These are phyloP conservation scores for Emydura subglobosa DNA, from an alignment of 2,113 vertebrate genomes.

Conservation along the genomic window DNA sequence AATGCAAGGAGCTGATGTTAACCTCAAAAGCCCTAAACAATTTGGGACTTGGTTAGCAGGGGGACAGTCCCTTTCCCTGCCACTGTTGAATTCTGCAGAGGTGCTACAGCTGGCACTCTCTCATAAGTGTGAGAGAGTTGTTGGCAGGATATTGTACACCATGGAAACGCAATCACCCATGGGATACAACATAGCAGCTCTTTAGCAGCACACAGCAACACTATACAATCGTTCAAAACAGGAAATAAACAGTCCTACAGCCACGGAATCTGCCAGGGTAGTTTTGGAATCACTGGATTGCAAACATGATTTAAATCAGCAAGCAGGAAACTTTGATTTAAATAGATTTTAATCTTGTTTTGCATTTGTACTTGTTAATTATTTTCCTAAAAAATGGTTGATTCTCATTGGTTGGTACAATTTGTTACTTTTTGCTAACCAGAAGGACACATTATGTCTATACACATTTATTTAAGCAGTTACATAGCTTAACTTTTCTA, in stretches of 20 bases:
- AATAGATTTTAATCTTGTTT: too few species aligned
- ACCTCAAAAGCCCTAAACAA: not conserved
- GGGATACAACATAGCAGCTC: not conserved
- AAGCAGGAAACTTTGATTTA: too few species aligned
- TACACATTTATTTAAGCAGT: too few species aligned
- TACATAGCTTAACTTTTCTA: too few species aligned
- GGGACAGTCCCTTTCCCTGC: not conserved
- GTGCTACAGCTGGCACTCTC: not conserved
- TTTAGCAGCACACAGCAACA: not conserved
- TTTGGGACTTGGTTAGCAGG: not conserved
- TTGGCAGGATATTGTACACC: not conserved
- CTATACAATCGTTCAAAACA: not conserved
- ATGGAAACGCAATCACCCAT: not conserved
- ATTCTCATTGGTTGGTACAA: too few species aligned
- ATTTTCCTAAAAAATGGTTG: too few species aligned
- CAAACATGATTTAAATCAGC: too few species aligned
- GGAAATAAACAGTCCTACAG: not conserved
- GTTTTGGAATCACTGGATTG: not conserved
- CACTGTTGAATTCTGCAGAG: rapidly evolving
- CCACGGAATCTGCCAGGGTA: not conserved
- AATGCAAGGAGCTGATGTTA: not conserved
- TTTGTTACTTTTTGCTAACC: too few species aligned
- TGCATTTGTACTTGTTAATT: too few species aligned
- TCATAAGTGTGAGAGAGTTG: not conserved
- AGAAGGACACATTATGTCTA: too few species aligned